These are phyloP conservation scores for Thunnus thynnus DNA, from an alignment of 2,113 vertebrate genomes.

Conservation along the genomic window DNA sequence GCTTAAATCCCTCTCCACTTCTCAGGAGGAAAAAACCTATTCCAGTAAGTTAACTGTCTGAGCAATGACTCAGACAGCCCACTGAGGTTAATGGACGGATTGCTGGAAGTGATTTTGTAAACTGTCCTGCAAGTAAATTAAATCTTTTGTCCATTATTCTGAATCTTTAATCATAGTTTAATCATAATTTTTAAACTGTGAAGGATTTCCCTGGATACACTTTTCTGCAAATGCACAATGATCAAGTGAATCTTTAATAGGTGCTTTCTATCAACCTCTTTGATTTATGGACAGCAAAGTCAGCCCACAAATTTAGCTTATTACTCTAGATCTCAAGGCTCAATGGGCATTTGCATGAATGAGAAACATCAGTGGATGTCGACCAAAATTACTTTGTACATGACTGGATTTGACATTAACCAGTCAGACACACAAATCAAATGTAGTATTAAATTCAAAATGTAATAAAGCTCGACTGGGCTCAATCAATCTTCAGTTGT, in stretches of 20 bases:
- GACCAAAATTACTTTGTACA: not conserved
- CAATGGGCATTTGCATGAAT: not conserved
- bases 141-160: constrained; percentile 29
- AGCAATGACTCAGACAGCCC: constrained; percentile 43
- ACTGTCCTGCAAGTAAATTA: not conserved
- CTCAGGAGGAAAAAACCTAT: constrained; percentile 37
- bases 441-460: too few species aligned
- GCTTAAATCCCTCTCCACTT: constrained; percentile 22
- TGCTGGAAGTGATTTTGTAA: constrained; percentile 39
- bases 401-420: too few species aligned
- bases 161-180: not conserved
- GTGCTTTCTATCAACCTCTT: not conserved
- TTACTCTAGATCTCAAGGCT: too few species aligned
- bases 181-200: not conserved
- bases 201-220: constrained; percentile 23
- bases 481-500: too few species aligned
- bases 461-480: too few species aligned
- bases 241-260: constrained; percentile 11
- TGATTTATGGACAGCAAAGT: not conserved
- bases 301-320: too few species aligned
- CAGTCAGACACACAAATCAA: too few species aligned
- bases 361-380: not conserved
- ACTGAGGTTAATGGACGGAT: constrained; percentile 22
- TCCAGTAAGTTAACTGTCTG: constrained; percentile 37
- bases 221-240: not conserved